These are phyloP conservation scores for Cordilura impudica DNA, from an alignment of 2,888 invertebrate species.

Conservation along the genomic window DNA sequence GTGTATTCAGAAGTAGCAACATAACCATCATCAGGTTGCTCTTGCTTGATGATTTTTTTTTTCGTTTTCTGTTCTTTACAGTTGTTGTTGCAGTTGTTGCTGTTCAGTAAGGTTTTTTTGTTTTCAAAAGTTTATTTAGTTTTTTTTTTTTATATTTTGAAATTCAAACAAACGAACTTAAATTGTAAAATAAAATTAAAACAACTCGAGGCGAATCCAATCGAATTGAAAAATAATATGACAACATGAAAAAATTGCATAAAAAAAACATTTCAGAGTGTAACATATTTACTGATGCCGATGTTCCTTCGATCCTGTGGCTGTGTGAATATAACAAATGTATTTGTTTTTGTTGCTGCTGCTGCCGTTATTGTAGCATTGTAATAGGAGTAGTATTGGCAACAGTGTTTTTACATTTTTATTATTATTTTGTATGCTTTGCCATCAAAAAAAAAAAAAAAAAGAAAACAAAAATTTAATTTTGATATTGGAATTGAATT, in stretches of 20 bases:
- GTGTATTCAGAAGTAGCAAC: conserved; percentile 28
- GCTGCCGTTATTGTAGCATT: background rate
- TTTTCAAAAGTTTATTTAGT: conserved; percentile 50
- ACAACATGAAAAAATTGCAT: conserved; percentile 24
- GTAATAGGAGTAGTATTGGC: conserved; percentile 18
- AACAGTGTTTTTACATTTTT: conserved; percentile 23
- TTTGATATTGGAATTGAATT: conserved; percentile 65
- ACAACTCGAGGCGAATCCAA: conserved; percentile 63
- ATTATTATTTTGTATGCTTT: conserved; percentile 38
- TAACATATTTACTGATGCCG: conserved; percentile 30
- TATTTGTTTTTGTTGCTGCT: conserved; percentile 2
- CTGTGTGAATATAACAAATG: background rate
- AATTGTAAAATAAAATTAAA: conserved; percentile 66
- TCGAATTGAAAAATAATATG: conserved; percentile 58
- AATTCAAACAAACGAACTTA: conserved; percentile 66
- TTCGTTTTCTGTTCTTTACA: background rate
- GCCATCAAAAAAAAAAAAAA: conserved; percentile 47
- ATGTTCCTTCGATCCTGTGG: conserved; percentile 37
- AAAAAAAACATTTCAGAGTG: conserved; percentile 32
- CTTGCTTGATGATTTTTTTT: conserved; percentile 36
- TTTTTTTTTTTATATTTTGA: conserved; percentile 46
- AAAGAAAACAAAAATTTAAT: conserved; percentile 33
- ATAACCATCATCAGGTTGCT: conserved; percentile 30
- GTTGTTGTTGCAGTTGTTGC: conserved; percentile 24
- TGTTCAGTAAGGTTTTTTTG: conserved; percentile 32